A percentile compares a stretch with the other conserved stretches of the same genome.
Conservation (phyloP, 2,888 invertebrate species). For the Meta bourneti region DNA sequence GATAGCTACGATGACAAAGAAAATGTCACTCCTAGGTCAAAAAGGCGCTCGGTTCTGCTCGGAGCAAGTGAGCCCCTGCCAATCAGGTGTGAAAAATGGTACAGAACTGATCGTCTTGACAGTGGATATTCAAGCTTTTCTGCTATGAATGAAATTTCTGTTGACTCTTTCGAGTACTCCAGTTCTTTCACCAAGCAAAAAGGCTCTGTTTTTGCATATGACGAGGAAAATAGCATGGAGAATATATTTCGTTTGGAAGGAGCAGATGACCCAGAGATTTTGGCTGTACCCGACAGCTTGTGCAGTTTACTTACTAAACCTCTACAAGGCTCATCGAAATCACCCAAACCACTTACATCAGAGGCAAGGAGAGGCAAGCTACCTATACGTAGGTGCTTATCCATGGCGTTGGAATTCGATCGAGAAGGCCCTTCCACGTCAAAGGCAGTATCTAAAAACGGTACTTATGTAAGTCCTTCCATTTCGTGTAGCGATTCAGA, state of each 20-base stretch:
- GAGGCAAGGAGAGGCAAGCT: conserved; percentile 21
- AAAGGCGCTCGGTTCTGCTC: too few relatives aligned
- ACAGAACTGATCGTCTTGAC: conserved; percentile 82
- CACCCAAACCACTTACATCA: background rate
- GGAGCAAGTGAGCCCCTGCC: background rate
- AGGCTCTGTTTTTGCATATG: conserved; percentile 32
- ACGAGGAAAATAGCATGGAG: conserved; percentile 46
- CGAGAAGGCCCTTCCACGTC: background rate
- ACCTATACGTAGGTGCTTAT: conserved; percentile 52
- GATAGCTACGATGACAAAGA: conserved; percentile 54
- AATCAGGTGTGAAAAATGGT: background rate
- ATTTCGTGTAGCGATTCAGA: background rate
- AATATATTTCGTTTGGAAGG: conserved; percentile 36
- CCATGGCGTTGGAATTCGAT: conserved; percentile 52
- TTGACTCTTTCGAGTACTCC: background rate
- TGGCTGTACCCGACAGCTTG: conserved; percentile 26
- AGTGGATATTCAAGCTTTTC: conserved; percentile 83
- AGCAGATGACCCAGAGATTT: conserved; percentile 2
- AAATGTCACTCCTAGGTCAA: conserved; percentile 7
- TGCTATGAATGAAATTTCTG: conserved; percentile 77
- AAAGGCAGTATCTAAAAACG: background rate
- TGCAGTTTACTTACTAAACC: conserved; percentile 53
- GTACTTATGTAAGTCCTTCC: background rate
- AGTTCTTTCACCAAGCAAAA: background rate
- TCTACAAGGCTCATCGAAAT: background rate